Evolutionary conservation across 2,797 vertebrate species (phyloP).

Genomic region (Natrix natrix): DNA sequence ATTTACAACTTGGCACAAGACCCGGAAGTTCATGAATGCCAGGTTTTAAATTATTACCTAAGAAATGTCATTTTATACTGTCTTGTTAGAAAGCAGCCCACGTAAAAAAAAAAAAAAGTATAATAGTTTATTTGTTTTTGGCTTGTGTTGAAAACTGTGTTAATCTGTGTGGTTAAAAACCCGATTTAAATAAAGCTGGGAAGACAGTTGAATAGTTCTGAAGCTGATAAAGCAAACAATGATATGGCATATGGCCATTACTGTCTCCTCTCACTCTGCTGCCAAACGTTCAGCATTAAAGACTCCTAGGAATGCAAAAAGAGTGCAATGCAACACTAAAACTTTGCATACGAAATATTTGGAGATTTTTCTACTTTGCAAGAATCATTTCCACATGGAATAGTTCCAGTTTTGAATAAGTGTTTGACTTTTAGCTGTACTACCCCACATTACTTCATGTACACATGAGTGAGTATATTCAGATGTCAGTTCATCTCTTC

Average conservation of each 20-base stretch:
- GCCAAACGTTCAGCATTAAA: constrained; percentile 47
- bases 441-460: not conserved
- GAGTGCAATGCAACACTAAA: constrained; percentile 39
- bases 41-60: not conserved
- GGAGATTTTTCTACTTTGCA: constrained; percentile 61
- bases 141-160: constrained; percentile 38
- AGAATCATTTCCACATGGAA: not conserved
- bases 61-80: not conserved
- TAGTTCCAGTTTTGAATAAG: not conserved
- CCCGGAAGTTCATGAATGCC: not conserved
- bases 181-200: constrained; percentile 54
- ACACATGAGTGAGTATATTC: not conserved
- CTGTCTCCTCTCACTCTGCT: constrained; percentile 48
- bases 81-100: not conserved
- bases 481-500: not conserved
- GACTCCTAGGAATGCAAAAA: constrained; percentile 58
- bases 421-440: not conserved
- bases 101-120: constrained; percentile 36
- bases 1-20: not conserved
- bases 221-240: constrained; percentile 52
- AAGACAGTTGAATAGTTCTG: constrained; percentile 50
- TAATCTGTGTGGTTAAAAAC: constrained; percentile 47
- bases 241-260: constrained; percentile 42
- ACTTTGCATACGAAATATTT: constrained; percentile 59
- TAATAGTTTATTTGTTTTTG: constrained; percentile 3